Percentiles rank a stretch among this genome's conserved stretches.
Evolutionary conservation across 2,888 invertebrate genomes (phyloP).

Genomic region (Encarsia formosa): DNA sequence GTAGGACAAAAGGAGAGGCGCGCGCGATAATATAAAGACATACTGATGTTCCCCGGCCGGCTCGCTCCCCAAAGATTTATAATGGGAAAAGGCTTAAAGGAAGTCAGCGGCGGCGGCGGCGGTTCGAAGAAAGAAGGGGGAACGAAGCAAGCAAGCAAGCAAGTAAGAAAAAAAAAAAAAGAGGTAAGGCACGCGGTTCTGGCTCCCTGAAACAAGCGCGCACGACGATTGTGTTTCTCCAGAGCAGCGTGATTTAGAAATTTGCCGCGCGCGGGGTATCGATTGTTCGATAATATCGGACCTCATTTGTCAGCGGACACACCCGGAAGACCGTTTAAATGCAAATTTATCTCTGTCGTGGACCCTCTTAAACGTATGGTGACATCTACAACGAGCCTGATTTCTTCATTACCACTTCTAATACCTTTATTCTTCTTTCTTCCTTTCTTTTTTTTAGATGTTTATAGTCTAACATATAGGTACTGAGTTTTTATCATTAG

Average conservation of each 20-base stretch:
- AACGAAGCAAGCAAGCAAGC: slow-evolving; percentile 25
- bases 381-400: slow-evolving; percentile 8
- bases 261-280: slow-evolving; percentile 36
- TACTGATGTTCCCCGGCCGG: no score
- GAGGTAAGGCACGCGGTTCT: slow-evolving; percentile 32
- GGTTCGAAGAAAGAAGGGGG: slow-evolving; percentile 20
- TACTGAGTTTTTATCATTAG: no score
- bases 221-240: slow-evolving; percentile 39
- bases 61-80: no score
- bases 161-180: no score
- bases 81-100: no score
- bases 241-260: slow-evolving; percentile 35
- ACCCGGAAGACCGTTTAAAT: slow-evolving; percentile 39
- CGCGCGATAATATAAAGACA: no score
- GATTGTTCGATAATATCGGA: slow-evolving; percentile 46
- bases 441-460: no score
- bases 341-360: slow-evolving; percentile 35
- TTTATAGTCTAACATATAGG: no score
- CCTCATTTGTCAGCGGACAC: slow-evolving; percentile 44
- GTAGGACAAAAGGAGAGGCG: no score
- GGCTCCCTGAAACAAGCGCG: no score
- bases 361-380: not conserved
- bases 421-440: not conserved
- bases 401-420: slow-evolving; percentile 21
- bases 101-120: no score